Base-by-base conservation (phyloP, 1,140 invertebrate species). In the Hycleus cichorii region DNA sequence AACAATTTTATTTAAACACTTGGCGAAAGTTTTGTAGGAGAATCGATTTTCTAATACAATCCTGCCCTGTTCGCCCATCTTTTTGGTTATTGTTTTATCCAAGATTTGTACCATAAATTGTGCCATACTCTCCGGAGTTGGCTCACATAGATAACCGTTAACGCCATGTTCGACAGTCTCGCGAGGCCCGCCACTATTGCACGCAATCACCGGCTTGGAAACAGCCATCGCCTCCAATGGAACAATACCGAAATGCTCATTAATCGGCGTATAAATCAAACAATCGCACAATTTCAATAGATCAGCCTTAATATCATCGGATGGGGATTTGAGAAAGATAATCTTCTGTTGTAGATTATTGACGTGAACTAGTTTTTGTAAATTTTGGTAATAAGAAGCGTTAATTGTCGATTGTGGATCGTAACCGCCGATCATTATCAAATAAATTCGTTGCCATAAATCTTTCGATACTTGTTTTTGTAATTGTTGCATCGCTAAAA, bases 211-310 rank as follows among this genome's bases (percentile, higher is more conserved):
- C 12, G 96, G 95, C 69, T 92, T 90, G 26, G 80, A 77, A 69
- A 88, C 85, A 70, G 92, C 94, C 97, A 99, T 99, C 0, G 96
- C 95, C 80, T 99, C 97, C 49, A 99, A 76, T 1, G 97, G 97
- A 5, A 99, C 97, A 70, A 99, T 99, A 4, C 97, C 97, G 83
- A 99, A 99, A 78, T 99, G 97, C 74, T 99, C 97, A 73, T 92
- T 93, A 0, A 86, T 82, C 3, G 97, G 97, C 12, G 97, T 99
- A 64, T 99, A 99, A 10, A 99, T 67, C 3, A 99, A 75, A 69
- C 88, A 85, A 62, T 83, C 80, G 69, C 87, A 87, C 55, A 83
- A 72, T 47, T 83, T 78, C 3, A 99, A 75, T 11, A 98, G 74
- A 3, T 85, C 80, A 25, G 90, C 80, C 76, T 98, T 98, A 43